Base-by-base conservation (phyloP, 2,113 vertebrate species). In the Euleptes europaea region DNA sequence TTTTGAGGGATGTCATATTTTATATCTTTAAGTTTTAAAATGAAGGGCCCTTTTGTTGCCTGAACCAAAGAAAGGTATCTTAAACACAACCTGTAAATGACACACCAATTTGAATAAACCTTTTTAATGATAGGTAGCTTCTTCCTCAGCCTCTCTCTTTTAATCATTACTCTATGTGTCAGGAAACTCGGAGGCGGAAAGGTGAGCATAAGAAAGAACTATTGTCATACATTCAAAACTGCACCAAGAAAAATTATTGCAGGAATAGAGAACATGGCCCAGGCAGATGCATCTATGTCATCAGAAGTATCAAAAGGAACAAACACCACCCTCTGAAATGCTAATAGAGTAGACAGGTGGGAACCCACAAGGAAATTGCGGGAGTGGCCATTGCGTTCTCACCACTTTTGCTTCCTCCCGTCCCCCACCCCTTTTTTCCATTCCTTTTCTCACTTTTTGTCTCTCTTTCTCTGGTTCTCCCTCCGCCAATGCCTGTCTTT, bases 1-100 rank as follows among this genome's bases (percentile, higher is more conserved):
- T 93, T 94, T 93, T 92, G 89, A 94, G 93, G 94, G 80, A 89
- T 73, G 76, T 86, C 75, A 89, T 13, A 93, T 92, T 95, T 92
- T 44, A 92, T 49, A 51, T 86, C 23, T 78, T 94, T 78, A 92
- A 89, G 85, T 92, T 93, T 90, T 89, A 88, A 94, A 93, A 90
- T 93, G 88, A 92, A 91, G 82, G 76, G 74, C 78, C 49, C 83
- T 89, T 93, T 91, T 88, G 94, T 88, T 40, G 78, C 49, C 51
- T 86, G 89, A 91, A 92, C 84, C 81, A 14, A 70, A 87, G 66
- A 87, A 71, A 83, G 81, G 82, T 85, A 90, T 82, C 84, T 75
- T 83, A 84, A 89, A 86, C 83, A 78, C 60, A 88, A 87, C 90
- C 86, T 54, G 72, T 80, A 88, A 92, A 91, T 85, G 84, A 71